Base-by-base conservation (phyloP, 2,888 invertebrate genomes). In the Thymelicus lineola region DNA sequence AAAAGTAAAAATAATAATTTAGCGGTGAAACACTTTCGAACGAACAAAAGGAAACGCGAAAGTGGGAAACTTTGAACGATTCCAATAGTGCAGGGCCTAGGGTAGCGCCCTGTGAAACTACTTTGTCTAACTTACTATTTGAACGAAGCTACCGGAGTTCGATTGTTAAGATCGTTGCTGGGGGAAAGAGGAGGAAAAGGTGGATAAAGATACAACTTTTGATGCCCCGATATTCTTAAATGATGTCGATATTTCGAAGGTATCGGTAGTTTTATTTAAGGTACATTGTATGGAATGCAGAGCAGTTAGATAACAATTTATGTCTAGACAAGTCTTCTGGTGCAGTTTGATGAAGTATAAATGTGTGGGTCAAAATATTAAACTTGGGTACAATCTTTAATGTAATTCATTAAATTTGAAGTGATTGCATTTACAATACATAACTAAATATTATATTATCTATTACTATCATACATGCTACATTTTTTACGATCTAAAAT, bases 51-150 rank as follows among this genome's bases (percentile, higher is more conserved):
- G 89, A 86, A 91, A 86, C 86, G 87, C 72, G 87, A 88, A 89
- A 91, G 87, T 89, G 86, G 90, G 79, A 90, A 92, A 93, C 84
- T 92, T 91, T 84, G 82, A 84, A 90, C 90, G 84, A 87, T 89
- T 85, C 85, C 81, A 88, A 86, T 82, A 81, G 82, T 81, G 82
- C 80, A 79, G 85, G 86, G 86, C 86, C 86, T 79, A 87, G 86
- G 87, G 87, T 87, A 84, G 77, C 85, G 82, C 85, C 84, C 83
- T 83, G 83, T 75, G 80, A 80, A 88, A 89, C 89, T 90, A 88
- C 88, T 87, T 91, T 92, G 90, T 92, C 91, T 91, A 90, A 90
- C 80, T 91, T 89, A 83, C 86, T 89, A 83, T 91, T 90, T 87
- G 88, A 88, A 79, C 82, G 80, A 74, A 80, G 83, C 85, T 85